Percentiles rank a stretch among this genome's conserved stretches.
Conservation (phyloP, 1,140 invertebrate species). For the Kradibia gibbosae region DNA sequence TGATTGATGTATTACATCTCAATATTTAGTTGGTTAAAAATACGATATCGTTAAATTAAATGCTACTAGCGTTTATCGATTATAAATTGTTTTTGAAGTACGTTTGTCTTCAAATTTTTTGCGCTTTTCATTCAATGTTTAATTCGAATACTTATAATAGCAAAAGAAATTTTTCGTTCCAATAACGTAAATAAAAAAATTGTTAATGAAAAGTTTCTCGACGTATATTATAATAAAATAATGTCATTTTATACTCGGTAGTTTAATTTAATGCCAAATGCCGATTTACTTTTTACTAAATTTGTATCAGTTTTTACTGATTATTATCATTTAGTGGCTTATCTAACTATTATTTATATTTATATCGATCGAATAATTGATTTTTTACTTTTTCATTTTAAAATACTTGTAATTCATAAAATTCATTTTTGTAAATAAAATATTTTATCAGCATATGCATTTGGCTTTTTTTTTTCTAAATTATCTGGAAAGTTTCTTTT, state of each 20-base stretch:
- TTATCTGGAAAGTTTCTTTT: conserved; percentile 36
- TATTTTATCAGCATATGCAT: conserved; percentile 60
- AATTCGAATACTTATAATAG: conserved; percentile 5
- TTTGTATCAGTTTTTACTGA: background rate
- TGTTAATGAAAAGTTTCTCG: conserved; percentile 7
- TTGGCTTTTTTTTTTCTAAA: conserved; percentile 63
- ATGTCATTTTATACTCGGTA: background rate
- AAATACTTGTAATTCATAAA: conserved; percentile 50
- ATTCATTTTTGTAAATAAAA: conserved; percentile 61
- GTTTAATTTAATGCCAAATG: conserved; percentile 31
- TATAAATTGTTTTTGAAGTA: background rate
- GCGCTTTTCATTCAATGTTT: background rate
- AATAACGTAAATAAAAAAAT: background rate
- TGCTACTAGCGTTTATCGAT: background rate
- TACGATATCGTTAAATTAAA: conserved; percentile 2
- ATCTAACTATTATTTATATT: conserved; percentile 29
- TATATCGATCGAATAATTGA: background rate
- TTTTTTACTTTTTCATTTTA: conserved; percentile 22
- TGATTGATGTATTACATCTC: background rate
- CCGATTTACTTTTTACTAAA: conserved; percentile 24
- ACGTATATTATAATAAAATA: background rate
- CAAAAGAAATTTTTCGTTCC: conserved; percentile 31
- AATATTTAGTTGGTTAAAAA: conserved; percentile 17
- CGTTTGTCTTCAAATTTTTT: conserved; percentile 1
- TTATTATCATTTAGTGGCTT: background rate